Conservation (phyloP, 1,140 invertebrate genomes). For the Hycleus phaleratus region DNA sequence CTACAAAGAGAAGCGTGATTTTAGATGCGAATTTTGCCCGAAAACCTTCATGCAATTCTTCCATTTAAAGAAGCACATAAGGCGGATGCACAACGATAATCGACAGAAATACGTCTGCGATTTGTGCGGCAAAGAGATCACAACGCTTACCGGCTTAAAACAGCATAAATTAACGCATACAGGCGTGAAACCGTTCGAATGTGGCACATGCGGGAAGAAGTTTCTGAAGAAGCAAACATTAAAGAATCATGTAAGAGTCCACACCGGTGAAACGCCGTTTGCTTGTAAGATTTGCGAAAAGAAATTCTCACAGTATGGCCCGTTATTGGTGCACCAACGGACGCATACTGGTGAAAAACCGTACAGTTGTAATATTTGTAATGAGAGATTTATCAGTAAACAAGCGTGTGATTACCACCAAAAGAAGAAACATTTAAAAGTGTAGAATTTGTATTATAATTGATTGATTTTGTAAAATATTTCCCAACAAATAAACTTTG, state of each 20-base stretch:
- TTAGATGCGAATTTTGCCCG: slow-evolving; percentile 27
- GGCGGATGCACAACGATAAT: slow-evolving; percentile 7
- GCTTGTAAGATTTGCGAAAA: slow-evolving; percentile 55
- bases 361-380: slow-evolving; percentile 59
- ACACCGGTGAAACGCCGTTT: slow-evolving; percentile 75
- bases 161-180: slow-evolving; percentile 17
- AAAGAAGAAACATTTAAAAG: slow-evolving; percentile 33
- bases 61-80: slow-evolving; percentile 9
- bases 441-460: background rate
- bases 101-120: slow-evolving; percentile 30
- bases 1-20: slow-evolving; percentile 36
- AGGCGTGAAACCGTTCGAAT: slow-evolving; percentile 18
- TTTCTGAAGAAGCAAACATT: slow-evolving; percentile 63
- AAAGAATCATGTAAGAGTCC: slow-evolving; percentile 65
- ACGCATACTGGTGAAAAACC: slow-evolving; percentile 69
- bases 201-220: slow-evolving; percentile 23
- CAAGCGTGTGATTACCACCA: slow-evolving; percentile 48
- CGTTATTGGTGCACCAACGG: slow-evolving; percentile 60
- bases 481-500: too few relatives aligned
- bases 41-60: slow-evolving; percentile 15
- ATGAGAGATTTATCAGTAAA: slow-evolving; percentile 51
- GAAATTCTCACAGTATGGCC: slow-evolving; percentile 58
- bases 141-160: slow-evolving; percentile 12
- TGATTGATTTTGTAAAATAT: too few relatives aligned
- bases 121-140: slow-evolving; percentile 14